Percentiles rank a stretch among this genome's conserved stretches.
Evolutionary conservation across 1,140 invertebrate genomes (phyloP).

Genomic region (Hyposmocoma kahamanoa): DNA sequence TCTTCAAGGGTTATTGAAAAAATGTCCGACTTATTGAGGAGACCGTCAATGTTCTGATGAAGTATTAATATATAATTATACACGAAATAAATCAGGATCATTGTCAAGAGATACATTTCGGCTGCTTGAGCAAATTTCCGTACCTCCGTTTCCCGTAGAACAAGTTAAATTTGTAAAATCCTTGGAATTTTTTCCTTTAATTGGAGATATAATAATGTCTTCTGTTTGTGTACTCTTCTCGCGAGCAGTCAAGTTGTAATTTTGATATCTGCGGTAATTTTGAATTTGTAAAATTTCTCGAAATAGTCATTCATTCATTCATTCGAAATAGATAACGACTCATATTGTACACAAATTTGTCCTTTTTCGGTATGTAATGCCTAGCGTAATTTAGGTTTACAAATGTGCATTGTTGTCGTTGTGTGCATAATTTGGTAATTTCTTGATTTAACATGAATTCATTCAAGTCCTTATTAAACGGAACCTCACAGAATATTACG

Average conservation of each 20-base stretch:
- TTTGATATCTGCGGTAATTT: background rate
- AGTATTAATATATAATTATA: background rate
- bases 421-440: background rate
- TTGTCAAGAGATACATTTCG: background rate
- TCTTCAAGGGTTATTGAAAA: background rate
- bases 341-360: background rate
- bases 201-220: background rate
- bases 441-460: background rate
- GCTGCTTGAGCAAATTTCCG: no score
- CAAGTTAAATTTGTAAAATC: no score
- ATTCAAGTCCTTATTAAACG: background rate
- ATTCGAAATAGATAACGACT: background rate
- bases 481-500: background rate
- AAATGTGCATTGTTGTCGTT: background rate
- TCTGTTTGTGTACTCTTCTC: background rate
- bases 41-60: slow-evolving; percentile 1
- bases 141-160: no score
- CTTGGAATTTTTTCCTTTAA: no score
- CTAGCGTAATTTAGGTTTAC: background rate
- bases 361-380: background rate
- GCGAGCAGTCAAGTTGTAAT: background rate
- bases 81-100: background rate
- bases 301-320: no score
- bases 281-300: background rate
- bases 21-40: background rate